phyloP scores from a whole-genome alignment of 2,797 vertebrate species.

The Manis javanica region DNA sequence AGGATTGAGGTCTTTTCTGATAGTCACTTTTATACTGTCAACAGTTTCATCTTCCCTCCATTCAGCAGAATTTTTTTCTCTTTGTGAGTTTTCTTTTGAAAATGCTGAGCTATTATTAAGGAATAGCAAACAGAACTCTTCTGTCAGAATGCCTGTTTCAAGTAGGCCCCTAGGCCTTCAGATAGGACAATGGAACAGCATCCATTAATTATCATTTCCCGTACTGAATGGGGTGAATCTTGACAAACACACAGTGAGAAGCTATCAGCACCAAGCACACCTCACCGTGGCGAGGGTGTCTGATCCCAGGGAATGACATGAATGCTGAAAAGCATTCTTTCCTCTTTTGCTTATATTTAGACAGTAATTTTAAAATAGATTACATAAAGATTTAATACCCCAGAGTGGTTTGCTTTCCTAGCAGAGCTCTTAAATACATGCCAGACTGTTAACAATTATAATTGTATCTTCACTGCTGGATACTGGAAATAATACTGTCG shows the following conservation, averaged over 20 bases:
- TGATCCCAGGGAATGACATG: background rate
- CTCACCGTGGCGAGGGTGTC: background rate
- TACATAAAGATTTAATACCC: constrained; percentile 40
- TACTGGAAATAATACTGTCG: constrained; percentile 39
- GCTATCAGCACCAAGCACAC: background rate
- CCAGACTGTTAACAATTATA: constrained; percentile 56
- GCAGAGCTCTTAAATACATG: constrained; percentile 58
- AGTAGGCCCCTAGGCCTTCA: background rate
- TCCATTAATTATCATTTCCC: constrained; percentile 46
- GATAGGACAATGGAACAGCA: constrained; percentile 56
- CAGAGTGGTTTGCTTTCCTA: constrained; percentile 41
- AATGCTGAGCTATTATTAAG: constrained; percentile 29
- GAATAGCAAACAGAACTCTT: constrained; percentile 74
- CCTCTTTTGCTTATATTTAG: constrained; percentile 54
- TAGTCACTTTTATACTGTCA: constrained; percentile 57
- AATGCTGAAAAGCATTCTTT: background rate
- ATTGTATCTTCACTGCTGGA: constrained; percentile 48
- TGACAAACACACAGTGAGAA: constrained; percentile 42
- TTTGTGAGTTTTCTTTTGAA: constrained; percentile 63
- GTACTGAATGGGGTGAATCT: constrained; percentile 28
- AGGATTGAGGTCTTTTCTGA: constrained; percentile 61
- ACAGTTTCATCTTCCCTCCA: background rate
- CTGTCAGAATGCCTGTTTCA: constrained; percentile 61
- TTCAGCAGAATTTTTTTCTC: constrained; percentile 50
- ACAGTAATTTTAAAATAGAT: constrained; percentile 55